phyloP scores from a whole-genome alignment of 1,140 invertebrate genomes.

The Drosophila pectinifera region DNA sequence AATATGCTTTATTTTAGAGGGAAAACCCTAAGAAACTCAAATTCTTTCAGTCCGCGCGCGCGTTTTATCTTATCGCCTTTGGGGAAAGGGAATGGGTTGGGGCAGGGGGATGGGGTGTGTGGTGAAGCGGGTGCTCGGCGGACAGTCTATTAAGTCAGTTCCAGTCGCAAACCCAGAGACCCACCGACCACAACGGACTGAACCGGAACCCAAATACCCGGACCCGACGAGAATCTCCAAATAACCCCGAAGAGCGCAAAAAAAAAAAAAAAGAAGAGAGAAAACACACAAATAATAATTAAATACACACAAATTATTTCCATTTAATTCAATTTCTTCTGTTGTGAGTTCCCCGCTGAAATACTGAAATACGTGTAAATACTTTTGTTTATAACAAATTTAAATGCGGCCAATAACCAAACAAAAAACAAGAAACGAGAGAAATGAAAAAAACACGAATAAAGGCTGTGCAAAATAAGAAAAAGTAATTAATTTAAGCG shows the following conservation, averaged over 20 bases:
- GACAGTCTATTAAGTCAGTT: conserved; percentile 15
- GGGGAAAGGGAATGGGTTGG: neutral
- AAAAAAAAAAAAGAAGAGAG: conserved; percentile 1
- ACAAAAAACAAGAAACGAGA: neutral
- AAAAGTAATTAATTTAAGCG: conserved; percentile 6
- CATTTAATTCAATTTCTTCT: conserved; percentile 26
- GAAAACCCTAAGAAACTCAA: conserved; percentile 2
- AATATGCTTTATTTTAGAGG: neutral
- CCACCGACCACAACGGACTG: conserved; percentile 20
- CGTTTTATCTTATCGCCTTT: conserved; percentile 40
- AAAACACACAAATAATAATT: conserved; percentile 12
- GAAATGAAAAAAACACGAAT: conserved; percentile 11
- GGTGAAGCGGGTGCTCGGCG: conserved; percentile 1
- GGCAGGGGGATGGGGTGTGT: neutral
- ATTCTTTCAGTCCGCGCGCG: conserved; percentile 9
- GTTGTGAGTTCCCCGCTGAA: conserved; percentile 23
- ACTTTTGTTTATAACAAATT: conserved; percentile 36
- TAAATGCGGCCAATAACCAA: conserved; percentile 21
- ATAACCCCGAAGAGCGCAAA: conserved; percentile 5
- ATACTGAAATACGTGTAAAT: conserved; percentile 12
- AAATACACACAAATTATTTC: conserved; percentile 22
- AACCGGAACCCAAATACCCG: conserved; percentile 11
- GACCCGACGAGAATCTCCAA: conserved; percentile 26
- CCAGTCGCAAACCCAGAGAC: conserved; percentile 27
- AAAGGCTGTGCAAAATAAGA: conserved; percentile 3